Percentiles rank a stretch among this genome's conserved stretches.
Evolutionary conservation across 1,140 invertebrate genomes (phyloP).

Genomic region (Zaprionus capensis): DNA sequence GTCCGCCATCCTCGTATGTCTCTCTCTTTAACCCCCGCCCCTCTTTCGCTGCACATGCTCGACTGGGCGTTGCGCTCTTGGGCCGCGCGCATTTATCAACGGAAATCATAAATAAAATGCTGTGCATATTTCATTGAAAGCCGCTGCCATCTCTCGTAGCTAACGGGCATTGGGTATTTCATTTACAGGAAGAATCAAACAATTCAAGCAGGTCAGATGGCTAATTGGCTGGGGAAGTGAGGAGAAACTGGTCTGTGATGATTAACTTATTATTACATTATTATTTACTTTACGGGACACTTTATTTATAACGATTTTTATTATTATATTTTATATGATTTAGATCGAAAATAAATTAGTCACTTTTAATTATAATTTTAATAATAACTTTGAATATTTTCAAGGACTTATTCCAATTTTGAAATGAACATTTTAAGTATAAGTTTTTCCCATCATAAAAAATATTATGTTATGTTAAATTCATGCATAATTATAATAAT

Average conservation of each 20-base stretch:
- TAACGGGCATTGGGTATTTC: constrained; percentile 9
- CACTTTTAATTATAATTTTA: no score
- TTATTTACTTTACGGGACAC: no score
- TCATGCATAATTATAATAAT: no score
- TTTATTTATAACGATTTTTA: no score
- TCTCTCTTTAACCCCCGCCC: constrained; percentile 1
- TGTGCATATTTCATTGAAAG: constrained; percentile 62
- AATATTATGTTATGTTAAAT: no score
- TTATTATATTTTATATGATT: no score
- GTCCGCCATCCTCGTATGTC: not conserved
- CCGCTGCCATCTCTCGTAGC: not conserved
- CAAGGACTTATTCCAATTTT: no score
- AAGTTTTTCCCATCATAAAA: no score
- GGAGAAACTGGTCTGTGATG: not conserved
- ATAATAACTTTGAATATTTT: no score
- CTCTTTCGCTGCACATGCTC: constrained; percentile 36
- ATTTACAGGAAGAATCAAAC: not conserved
- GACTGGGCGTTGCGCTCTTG: constrained; percentile 10
- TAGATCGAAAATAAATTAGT: no score
- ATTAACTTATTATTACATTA: no score
- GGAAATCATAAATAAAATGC: constrained; percentile 78
- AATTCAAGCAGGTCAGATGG: not conserved
- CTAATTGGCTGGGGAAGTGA: not conserved
- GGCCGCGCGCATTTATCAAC: constrained; percentile 67
- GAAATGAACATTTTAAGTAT: no score